Conservation (phyloP, 2,888 invertebrate species). For the Agriotes lineatus region DNA sequence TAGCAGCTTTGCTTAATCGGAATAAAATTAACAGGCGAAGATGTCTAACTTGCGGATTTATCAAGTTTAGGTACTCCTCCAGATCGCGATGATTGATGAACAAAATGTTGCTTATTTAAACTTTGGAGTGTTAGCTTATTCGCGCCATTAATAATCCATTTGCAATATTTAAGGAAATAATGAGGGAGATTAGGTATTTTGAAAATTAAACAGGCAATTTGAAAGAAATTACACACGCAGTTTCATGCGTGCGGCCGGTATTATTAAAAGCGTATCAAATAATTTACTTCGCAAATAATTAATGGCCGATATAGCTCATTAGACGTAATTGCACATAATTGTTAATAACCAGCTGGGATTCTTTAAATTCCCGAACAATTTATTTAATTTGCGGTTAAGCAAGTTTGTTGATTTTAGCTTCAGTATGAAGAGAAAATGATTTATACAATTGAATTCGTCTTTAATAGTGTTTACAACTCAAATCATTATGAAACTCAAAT, state of each 20-base stretch:
- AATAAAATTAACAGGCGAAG: not conserved
- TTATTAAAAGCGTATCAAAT: conserved; percentile 3
- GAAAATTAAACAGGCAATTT: conserved; percentile 18
- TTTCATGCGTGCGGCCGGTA: not conserved
- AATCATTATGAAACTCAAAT: too few relatives aligned
- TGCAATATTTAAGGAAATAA: not conserved
- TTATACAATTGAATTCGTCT: too few relatives aligned
- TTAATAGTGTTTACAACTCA: too few relatives aligned
- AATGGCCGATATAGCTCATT: not conserved
- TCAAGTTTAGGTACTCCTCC: not conserved
- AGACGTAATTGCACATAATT: not conserved
- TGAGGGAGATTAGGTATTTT: not conserved
- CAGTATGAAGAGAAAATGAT: too few relatives aligned
- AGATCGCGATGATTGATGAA: conserved; percentile 11
- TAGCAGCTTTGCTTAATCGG: not conserved
- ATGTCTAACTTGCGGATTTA: conserved; percentile 1
- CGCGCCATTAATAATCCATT: conserved; percentile 14
- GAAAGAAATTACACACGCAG: not conserved
- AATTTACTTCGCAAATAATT: not conserved
- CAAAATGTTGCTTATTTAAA: conserved; percentile 6
- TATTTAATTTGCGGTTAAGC: conserved; percentile 12
- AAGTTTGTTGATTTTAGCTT: too few relatives aligned
- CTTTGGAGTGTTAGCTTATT: not conserved
- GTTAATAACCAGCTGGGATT: conserved; percentile 6
- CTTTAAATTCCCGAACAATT: not conserved